Base-by-base conservation (phyloP, 2,113 vertebrate species). In the Actenoides hombroni region DNA sequence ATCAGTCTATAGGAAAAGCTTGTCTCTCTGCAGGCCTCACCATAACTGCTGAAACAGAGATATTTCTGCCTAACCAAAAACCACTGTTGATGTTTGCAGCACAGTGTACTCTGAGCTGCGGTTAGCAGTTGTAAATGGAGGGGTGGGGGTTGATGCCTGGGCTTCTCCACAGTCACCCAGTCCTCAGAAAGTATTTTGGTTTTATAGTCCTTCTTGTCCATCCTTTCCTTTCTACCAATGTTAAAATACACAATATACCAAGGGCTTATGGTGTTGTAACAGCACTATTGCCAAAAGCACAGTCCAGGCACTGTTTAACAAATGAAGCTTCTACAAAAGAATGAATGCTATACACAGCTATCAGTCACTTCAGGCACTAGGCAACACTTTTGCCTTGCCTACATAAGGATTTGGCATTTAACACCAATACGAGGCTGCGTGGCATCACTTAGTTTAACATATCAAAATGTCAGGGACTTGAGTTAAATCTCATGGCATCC, bases 401-500 rank as follows among this genome's bases (percentile, higher is more conserved):
- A 9, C 25, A 3, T 35, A 42, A 76, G n/a, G 64, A 78, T 89
- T 86, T 92, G 44, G 17, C 15, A 20, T 69, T 80, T 59, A 86
- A 37, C 31, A n/a, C 74, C 59, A 71, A 15, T 19, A 19, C 11
- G 42, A 88, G 61, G n/a, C 80, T 86, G 51, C 13, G 48, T 40
- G 56, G 46, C 10, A 49, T 28, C 31, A 23, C 28, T 44, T 40
- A 37, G 10, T 17, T 83, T 24, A 80, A 37, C 28, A 42, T 19
- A 46, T 16, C 51, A 75, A 67, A 84, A 78, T 71, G 6, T 9
- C 18, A 13, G 33, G 6, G 3, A 49, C 64, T 83, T 8, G 1
- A 44, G 26, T 19, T 81, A 77, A 80, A 63, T 24, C 1, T 0
- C 10, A 1, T 13, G 9, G 3, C 0, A 1, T 39, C 6, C 5